These are phyloP conservation scores for Heptranchias perlo DNA, from an alignment of 2,113 vertebrate species.

Conservation along the genomic window DNA sequence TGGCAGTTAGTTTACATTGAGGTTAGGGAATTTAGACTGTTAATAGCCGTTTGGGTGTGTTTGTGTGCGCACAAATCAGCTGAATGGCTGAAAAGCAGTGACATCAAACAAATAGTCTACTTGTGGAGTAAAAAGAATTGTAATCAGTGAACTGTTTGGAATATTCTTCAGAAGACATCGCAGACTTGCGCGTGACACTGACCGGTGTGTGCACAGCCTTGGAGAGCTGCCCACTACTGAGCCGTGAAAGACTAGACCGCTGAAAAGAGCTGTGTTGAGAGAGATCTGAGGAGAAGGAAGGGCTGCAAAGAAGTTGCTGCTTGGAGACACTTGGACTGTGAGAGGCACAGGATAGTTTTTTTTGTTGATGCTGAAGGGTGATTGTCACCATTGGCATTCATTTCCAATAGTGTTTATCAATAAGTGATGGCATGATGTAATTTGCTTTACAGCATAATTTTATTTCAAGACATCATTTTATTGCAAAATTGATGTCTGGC, in stretches of 20 bases:
- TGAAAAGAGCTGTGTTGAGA: not conserved
- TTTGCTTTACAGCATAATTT: not conserved
- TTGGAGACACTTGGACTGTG: not conserved
- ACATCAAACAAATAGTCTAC: not conserved
- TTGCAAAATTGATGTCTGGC: not conserved
- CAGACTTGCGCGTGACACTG: not conserved
- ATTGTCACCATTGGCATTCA: not conserved
- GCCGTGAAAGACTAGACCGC: not conserved
- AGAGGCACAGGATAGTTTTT: not conserved
- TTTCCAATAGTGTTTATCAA: not conserved
- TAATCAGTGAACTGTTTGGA: not conserved
- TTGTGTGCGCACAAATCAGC: not conserved
- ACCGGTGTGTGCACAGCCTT: not conserved
- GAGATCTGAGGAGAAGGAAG: not conserved
- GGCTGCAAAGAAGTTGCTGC: not conserved
- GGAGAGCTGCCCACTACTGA: not conserved
- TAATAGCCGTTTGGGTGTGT: not conserved
- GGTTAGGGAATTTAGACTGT: no score
- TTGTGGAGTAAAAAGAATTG: not conserved
- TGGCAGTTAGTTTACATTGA: no score
- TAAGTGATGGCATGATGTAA: not conserved
- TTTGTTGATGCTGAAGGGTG: not conserved
- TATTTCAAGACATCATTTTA: not conserved
- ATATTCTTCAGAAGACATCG: not conserved
- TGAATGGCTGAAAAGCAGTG: not conserved